phyloP scores from a whole-genome alignment of 2,797 vertebrate genomes.

The Ptychobarbus kaznakovi region DNA sequence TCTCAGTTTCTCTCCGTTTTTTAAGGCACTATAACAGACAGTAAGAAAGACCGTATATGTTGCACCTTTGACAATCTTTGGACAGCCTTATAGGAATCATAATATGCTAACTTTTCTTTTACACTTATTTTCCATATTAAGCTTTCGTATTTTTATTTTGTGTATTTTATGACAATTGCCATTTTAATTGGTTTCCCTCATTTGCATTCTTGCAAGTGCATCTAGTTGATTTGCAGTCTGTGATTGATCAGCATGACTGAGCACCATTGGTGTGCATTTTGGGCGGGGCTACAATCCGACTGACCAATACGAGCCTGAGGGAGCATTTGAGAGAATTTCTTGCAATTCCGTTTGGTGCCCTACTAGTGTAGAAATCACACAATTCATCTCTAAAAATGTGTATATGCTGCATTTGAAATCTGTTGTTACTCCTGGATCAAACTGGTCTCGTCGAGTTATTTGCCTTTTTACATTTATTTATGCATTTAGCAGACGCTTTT shows the following conservation, averaged over 20 bases:
- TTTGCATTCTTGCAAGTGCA: slow-evolving; percentile 21
- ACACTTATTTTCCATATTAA: not conserved
- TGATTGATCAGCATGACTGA: not conserved
- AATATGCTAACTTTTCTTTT: not conserved
- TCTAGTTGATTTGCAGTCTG: not conserved
- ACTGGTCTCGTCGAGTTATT: not conserved
- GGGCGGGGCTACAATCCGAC: not conserved
- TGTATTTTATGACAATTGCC: not conserved
- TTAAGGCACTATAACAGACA: slow-evolving; percentile 26
- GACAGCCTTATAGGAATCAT: slow-evolving; percentile 28
- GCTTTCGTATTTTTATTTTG: not conserved
- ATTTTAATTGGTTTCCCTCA: not conserved
- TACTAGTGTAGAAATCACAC: slow-evolving; percentile 2
- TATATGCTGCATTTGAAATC: not conserved
- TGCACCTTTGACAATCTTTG: slow-evolving; percentile 58
- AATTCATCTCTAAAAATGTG: not conserved
- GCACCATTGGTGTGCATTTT: not conserved
- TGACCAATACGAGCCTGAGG: not conserved
- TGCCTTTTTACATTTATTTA: no score
- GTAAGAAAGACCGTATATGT: slow-evolving; percentile 25
- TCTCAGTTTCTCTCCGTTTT: not conserved
- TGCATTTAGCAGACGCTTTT: no score
- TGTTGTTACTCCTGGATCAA: not conserved
- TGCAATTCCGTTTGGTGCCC: not conserved
- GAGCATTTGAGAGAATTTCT: not conserved